Conservation (phyloP, 2,888 invertebrate species). For the Rotaria socialis region DNA sequence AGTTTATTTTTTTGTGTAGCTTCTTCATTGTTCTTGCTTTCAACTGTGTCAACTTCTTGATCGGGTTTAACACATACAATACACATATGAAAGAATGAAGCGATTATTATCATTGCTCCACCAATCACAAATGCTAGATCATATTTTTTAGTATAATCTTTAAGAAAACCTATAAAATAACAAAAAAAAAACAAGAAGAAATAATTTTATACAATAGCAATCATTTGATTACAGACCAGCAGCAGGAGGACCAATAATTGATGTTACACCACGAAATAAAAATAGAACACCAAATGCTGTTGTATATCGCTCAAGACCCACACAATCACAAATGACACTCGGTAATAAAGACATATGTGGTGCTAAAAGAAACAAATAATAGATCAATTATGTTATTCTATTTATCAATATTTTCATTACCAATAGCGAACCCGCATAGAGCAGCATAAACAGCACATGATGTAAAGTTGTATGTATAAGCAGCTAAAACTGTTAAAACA, state of each 20-base stretch:
- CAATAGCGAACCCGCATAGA: background rate
- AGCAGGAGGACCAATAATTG: constrained; percentile 30
- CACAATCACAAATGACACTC: background rate
- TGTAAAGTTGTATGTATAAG: constrained; percentile 9
- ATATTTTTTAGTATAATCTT: constrained; percentile 17
- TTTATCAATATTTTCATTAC: background rate
- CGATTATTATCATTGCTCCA: background rate
- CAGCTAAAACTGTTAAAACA: constrained; percentile 2
- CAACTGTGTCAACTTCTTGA: background rate
- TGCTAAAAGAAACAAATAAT: background rate
- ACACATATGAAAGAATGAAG: background rate
- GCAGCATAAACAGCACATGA: background rate
- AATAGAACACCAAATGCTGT: constrained; percentile 24
- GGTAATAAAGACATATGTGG: constrained; percentile 33
- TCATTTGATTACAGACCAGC: background rate
- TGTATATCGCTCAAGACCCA: constrained; percentile 22
- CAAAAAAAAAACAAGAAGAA: background rate
- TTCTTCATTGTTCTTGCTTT: background rate
- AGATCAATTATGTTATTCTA: too few relatives aligned
- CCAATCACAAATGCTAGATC: constrained; percentile 6
- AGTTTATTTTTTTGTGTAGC: background rate
- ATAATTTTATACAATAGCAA: background rate
- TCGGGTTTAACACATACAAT: background rate
- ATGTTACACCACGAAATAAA: constrained; percentile 35
- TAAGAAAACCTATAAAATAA: background rate